Conservation (phyloP, 1,140 invertebrate genomes). For the Nasonia vitripennis region DNA sequence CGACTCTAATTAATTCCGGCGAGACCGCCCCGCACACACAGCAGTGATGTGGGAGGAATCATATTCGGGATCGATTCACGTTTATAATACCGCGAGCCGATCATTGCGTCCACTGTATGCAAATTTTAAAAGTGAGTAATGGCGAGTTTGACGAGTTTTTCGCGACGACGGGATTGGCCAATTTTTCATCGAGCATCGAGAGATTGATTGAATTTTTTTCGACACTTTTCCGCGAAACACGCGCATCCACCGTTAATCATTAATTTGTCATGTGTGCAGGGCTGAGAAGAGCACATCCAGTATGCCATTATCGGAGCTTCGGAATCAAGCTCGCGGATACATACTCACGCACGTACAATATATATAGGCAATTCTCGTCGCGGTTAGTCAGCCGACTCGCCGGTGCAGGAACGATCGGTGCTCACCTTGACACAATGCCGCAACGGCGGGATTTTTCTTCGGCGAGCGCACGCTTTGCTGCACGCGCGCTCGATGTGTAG, state of each 20-base stretch:
- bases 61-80: slow-evolving; percentile 4
- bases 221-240: no score
- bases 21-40: neutral
- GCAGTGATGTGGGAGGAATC: no score
- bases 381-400: neutral
- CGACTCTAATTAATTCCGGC: slow-evolving; percentile 15
- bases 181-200: no score
- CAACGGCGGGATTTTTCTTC: neutral
- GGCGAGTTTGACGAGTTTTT: neutral
- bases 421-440: slow-evolving; percentile 28
- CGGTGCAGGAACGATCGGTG: slow-evolving; percentile 1
- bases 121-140: neutral
- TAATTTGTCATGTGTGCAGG: no score
- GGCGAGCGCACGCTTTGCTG: neutral
- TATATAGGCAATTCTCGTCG: neutral
- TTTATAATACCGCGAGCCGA: neutral
- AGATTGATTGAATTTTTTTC: no score
- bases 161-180: no score
- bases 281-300: neutral
- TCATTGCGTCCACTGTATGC: no score
- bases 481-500: no score
- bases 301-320: neutral
- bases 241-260: no score
- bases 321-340: neutral
- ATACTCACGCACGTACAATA: neutral